phyloP scores from a whole-genome alignment of 1,140 invertebrate species.

The Subanguina moxae region DNA sequence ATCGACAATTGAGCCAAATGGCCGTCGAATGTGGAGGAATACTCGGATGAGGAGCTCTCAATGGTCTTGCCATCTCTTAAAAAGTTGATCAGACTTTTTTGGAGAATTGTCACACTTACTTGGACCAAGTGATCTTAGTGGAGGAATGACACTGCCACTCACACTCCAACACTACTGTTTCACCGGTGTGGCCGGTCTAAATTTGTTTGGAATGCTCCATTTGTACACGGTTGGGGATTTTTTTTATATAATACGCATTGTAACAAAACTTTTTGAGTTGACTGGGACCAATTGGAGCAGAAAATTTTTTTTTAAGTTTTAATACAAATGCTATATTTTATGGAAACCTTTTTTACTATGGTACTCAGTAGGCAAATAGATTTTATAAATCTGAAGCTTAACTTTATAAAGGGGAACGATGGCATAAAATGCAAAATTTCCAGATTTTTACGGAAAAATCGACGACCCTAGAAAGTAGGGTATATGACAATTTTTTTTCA shows the following conservation, averaged over 20 bases:
- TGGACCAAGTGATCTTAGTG: conserved; percentile 57
- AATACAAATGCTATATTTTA: too few species aligned
- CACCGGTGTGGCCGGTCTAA: conserved; percentile 44
- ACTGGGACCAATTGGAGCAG: neutral
- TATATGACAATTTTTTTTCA: too few species aligned
- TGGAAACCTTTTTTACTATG: too few species aligned
- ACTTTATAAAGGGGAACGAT: too few species aligned
- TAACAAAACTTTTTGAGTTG: neutral
- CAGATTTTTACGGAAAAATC: too few species aligned
- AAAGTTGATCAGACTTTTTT: neutral
- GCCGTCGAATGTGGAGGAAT: conserved; percentile 46
- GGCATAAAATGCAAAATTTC: too few species aligned
- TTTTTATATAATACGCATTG: neutral
- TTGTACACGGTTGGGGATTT: conserved; percentile 1
- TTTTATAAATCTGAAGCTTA: too few species aligned
- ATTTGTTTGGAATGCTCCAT: conserved; percentile 7
- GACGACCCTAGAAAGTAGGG: too few species aligned
- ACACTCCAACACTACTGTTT: conserved; percentile 48
- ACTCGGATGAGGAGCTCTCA: conserved; percentile 37
- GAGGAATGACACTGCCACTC: conserved; percentile 55
- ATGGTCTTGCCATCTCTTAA: conserved; percentile 49
- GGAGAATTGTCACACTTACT: conserved; percentile 35
- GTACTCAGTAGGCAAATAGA: too few species aligned
- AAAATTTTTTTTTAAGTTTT: too few species aligned
- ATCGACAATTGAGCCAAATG: conserved; percentile 45